A percentile compares a stretch with the other conserved stretches of the same genome.
These are phyloP conservation scores for Ammospiza nelsoni DNA, from an alignment of 2,113 vertebrate species.

Conservation along the genomic window DNA sequence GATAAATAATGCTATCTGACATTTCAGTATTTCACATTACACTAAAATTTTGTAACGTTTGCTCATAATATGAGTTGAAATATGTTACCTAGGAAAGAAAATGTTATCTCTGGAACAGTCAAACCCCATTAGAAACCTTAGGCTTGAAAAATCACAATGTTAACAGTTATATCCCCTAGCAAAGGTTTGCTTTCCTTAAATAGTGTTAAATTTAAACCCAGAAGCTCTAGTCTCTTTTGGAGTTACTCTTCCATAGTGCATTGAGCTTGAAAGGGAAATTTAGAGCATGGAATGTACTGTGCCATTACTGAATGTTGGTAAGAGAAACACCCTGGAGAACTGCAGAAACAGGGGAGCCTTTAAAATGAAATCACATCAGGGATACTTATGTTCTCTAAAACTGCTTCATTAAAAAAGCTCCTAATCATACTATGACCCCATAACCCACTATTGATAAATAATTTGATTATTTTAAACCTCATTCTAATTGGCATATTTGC, in stretches of 20 bases:
- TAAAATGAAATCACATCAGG: background rate
- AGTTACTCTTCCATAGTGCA: constrained; percentile 66
- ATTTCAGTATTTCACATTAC: constrained; percentile 82
- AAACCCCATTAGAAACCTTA: constrained; percentile 79
- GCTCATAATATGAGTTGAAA: constrained; percentile 79
- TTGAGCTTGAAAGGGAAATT: constrained; percentile 73
- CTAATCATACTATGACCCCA: background rate
- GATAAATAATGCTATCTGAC: constrained; percentile 80
- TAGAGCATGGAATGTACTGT: constrained; percentile 53
- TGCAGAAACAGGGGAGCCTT: background rate
- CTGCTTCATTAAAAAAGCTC: background rate
- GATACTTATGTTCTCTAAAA: background rate
- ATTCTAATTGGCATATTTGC: background rate
- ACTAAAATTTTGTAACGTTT: constrained; percentile 77
- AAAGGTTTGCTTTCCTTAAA: constrained; percentile 78
- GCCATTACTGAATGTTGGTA: background rate
- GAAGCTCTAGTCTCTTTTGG: constrained; percentile 70
- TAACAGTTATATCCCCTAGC: constrained; percentile 78
- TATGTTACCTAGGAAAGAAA: constrained; percentile 81
- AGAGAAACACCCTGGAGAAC: background rate
- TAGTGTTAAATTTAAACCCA: constrained; percentile 80
- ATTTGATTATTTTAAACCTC: background rate
- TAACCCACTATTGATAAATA: background rate
- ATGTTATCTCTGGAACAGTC: constrained; percentile 79
- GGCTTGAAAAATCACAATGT: constrained; percentile 78